Evolutionary conservation across 1,140 invertebrate genomes (phyloP).

Genomic region (Temnothorax nylanderi): DNA sequence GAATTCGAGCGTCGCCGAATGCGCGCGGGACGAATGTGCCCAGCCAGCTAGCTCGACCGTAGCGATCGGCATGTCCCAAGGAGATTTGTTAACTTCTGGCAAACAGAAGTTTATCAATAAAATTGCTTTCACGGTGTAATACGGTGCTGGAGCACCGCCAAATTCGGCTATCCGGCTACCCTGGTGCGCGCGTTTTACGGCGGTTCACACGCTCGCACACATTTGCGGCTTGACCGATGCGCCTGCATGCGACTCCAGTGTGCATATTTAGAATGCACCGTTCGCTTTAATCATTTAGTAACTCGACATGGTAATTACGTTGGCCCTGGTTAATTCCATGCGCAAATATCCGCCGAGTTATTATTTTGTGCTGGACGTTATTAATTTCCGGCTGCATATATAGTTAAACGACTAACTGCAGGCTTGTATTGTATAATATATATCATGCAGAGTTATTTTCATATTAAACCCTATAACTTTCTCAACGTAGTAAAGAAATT

Average conservation of each 20-base stretch:
- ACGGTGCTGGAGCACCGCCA: constrained; percentile 57
- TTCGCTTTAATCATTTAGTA: constrained; percentile 60
- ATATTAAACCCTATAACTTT: neutral
- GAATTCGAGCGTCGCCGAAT: constrained; percentile 31
- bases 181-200: neutral
- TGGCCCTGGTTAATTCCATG: constrained; percentile 25
- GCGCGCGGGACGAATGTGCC: neutral
- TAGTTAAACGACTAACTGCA: constrained; percentile 8
- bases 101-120: constrained; percentile 67
- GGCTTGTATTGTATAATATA: constrained; percentile 10
- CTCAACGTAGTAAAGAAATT: neutral
- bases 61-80: constrained; percentile 52
- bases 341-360: constrained; percentile 61
- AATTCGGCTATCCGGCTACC: constrained; percentile 43
- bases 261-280: constrained; percentile 53
- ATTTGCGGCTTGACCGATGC: constrained; percentile 39
- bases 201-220: constrained; percentile 7
- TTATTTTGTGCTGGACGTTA: constrained; percentile 53
- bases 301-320: constrained; percentile 62
- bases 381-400: constrained; percentile 36
- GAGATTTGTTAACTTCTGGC: constrained; percentile 58
- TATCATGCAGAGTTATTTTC: constrained; percentile 19
- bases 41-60: constrained; percentile 2
- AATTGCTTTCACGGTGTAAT: constrained; percentile 54
- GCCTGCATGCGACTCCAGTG: constrained; percentile 14